Evolutionary conservation across 1,140 invertebrate species (phyloP).

Genomic region (Saccostrea glomerata): DNA sequence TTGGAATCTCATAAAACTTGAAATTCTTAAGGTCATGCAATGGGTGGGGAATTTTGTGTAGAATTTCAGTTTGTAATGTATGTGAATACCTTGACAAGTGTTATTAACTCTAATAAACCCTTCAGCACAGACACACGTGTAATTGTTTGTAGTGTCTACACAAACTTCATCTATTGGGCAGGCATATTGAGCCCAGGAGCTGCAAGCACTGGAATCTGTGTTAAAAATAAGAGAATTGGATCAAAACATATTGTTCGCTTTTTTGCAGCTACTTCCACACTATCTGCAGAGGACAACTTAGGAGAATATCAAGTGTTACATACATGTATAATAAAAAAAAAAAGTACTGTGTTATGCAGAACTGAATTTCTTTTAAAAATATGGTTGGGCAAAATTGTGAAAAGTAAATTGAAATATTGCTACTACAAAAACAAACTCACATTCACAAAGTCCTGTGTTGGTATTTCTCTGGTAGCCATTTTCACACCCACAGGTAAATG

Average conservation of each 20-base stretch:
- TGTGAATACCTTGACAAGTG: not conserved
- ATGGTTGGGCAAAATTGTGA: no score
- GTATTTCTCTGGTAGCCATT: not conserved
- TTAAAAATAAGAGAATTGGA: not conserved
- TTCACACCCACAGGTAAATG: not conserved
- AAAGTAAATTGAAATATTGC: no score
- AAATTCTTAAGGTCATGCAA: no score
- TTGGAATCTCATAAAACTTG: no score
- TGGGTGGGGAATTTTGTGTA: no score
- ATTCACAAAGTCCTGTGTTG: not conserved
- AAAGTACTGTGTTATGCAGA: no score
- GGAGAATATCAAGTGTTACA: no score
- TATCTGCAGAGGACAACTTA: no score
- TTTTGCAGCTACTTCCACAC: no score
- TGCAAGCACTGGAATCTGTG: constrained; percentile 3
- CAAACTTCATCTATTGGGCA: not conserved
- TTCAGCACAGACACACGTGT: not conserved
- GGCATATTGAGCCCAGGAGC: not conserved
- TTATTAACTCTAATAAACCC: constrained; percentile 6
- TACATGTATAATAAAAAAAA: no score
- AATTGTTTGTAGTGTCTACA: not conserved
- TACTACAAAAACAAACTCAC: not conserved
- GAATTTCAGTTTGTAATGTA: not conserved
- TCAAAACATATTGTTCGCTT: not conserved
- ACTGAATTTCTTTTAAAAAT: no score